phyloP scores from a whole-genome alignment of 2,113 vertebrate species.

The Hydrochoerus hydrochaeris region DNA sequence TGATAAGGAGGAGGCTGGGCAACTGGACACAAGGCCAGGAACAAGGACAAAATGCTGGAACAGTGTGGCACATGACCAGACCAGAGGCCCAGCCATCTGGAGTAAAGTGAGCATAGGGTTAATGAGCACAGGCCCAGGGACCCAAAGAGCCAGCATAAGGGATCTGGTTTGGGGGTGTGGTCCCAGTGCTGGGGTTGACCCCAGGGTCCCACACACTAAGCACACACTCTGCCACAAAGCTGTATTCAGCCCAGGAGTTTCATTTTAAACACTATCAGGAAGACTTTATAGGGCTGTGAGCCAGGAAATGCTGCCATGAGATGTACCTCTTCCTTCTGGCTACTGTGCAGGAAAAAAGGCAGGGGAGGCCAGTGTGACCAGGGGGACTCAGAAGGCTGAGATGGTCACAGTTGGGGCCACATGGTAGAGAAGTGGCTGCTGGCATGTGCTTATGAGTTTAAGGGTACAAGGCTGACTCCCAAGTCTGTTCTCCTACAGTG shows the following conservation, averaged over 20 bases:
- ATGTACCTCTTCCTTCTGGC: background rate
- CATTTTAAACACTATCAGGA: background rate
- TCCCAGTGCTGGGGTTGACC: background rate
- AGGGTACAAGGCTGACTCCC: background rate
- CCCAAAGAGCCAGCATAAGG: background rate
- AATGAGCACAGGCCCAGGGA: background rate
- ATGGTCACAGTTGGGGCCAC: background rate
- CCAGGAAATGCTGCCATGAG: background rate
- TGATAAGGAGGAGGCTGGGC: background rate
- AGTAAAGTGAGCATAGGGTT: background rate
- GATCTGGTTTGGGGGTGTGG: background rate
- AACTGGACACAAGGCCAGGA: background rate
- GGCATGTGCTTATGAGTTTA: background rate
- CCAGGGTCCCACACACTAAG: background rate
- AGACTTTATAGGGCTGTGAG: background rate
- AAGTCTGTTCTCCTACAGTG: background rate
- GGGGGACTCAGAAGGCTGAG: background rate
- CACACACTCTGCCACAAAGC: background rate
- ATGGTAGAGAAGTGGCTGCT: background rate
- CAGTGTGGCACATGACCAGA: accelerated
- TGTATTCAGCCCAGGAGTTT: no score
- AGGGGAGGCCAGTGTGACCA: no score
- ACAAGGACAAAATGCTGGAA: background rate
- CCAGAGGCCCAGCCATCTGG: background rate
- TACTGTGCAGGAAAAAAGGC: background rate